Conservation (phyloP, 2,797 vertebrate genomes). For the Gymnoscopelus microlampas region DNA sequence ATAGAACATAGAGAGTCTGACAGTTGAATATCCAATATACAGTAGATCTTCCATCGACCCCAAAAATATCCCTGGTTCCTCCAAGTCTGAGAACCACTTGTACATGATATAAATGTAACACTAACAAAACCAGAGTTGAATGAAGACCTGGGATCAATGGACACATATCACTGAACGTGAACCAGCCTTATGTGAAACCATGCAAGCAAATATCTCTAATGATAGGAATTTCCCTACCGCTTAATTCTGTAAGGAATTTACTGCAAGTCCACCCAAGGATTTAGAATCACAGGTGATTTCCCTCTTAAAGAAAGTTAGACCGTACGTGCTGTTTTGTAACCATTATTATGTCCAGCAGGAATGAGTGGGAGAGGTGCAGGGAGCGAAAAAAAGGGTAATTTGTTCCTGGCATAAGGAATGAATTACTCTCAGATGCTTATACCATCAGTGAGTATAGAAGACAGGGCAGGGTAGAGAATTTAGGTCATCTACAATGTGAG, state of each 20-base stretch:
- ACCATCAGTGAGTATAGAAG: not conserved
- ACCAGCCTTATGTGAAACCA: too few species aligned
- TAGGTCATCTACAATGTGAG: constrained; percentile 2
- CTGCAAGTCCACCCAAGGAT: not conserved
- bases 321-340: not conserved
- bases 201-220: too few species aligned
- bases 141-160: too few species aligned
- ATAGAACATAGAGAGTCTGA: too few species aligned
- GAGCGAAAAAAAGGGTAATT: constrained; percentile 26
- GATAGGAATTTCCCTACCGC: too few species aligned
- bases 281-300: not conserved
- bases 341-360: constrained; percentile 16
- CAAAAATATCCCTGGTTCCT: too few species aligned
- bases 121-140: too few species aligned
- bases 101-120: too few species aligned
- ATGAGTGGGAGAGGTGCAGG: constrained; percentile 23
- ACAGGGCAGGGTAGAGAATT: not conserved
- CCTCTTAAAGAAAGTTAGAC: not conserved
- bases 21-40: too few species aligned
- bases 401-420: constrained; percentile 1
- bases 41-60: too few species aligned
- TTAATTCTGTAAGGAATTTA: not conserved
- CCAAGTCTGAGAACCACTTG: too few species aligned
- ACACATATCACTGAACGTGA: too few species aligned
- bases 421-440: not conserved